A percentile compares a stretch with the other conserved stretches of the same genome.
These are phyloP conservation scores for Spatulosminthurus flaviceps DNA, from an alignment of 2,888 invertebrate genomes.

Conservation along the genomic window DNA sequence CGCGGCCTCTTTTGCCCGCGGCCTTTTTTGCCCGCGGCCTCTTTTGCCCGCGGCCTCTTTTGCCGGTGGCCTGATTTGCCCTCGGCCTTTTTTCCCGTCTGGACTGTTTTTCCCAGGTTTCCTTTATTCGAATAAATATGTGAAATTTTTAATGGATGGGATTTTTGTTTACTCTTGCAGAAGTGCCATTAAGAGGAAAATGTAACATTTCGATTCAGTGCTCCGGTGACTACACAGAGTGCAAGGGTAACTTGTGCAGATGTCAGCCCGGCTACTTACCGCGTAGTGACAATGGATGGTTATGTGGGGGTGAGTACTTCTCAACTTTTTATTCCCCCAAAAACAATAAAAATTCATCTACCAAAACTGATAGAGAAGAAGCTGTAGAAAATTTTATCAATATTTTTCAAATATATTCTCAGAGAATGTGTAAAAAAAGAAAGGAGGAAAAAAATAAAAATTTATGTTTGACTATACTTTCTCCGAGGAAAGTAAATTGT, in stretches of 20 bases:
- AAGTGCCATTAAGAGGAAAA: constrained; percentile 58
- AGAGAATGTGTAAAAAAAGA: background rate
- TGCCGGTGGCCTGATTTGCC: too few relatives aligned
- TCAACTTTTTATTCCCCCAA: background rate
- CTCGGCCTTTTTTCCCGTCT: too few relatives aligned
- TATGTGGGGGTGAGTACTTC: constrained; percentile 59
- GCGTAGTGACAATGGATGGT: constrained; percentile 57
- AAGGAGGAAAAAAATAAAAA: background rate
- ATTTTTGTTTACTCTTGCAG: constrained; percentile 46
- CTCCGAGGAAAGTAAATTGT: too few relatives aligned
- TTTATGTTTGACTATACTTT: background rate
- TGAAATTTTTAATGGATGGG: background rate
- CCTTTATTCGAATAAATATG: too few relatives aligned
- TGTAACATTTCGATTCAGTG: constrained; percentile 61
- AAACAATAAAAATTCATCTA: too few relatives aligned
- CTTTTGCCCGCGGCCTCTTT: too few relatives aligned
- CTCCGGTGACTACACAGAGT: constrained; percentile 59
- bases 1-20: too few relatives aligned
- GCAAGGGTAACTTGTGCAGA: constrained; percentile 57
- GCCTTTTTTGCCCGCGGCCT: too few relatives aligned
- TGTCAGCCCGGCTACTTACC: constrained; percentile 60
- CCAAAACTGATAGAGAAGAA: too few relatives aligned
- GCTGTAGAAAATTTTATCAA: too few relatives aligned
- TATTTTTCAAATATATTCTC: too few relatives aligned
- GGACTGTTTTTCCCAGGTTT: too few relatives aligned